These are phyloP conservation scores for Drosophila prostipennis DNA, from an alignment of 2,888 invertebrate genomes.

Conservation along the genomic window DNA sequence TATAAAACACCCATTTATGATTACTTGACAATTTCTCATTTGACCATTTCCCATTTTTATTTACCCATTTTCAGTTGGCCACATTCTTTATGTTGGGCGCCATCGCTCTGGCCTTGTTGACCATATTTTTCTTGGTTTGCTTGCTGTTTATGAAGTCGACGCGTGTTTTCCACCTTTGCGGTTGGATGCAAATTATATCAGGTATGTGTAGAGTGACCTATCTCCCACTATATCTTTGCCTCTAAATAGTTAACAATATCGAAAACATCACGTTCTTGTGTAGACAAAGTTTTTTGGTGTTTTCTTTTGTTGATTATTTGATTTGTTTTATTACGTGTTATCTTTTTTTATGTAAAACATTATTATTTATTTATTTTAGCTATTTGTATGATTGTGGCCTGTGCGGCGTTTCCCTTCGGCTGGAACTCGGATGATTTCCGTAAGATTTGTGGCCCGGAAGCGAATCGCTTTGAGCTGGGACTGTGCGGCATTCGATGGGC, in stretches of 20 bases:
- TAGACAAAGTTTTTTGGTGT: conserved; percentile 10
- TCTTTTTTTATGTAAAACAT: not conserved
- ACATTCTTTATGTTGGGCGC: conserved; percentile 95
- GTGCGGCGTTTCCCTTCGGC: conserved; percentile 94
- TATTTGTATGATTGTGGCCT: conserved; percentile 93
- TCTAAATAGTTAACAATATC: not conserved
- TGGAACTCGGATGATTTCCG: conserved; percentile 94
- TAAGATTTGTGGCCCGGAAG: conserved; percentile 93
- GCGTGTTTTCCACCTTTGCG: conserved; percentile 96
- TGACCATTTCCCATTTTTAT: conserved; percentile 3
- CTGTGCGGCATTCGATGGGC: conserved; percentile 97
- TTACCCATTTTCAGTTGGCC: conserved; percentile 86
- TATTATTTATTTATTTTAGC: conserved; percentile 86
- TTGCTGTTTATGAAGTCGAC: conserved; percentile 97
- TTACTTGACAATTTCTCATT: not conserved
- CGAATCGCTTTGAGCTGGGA: conserved; percentile 91
- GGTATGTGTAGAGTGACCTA: conserved; percentile 88
- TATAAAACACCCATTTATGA: not conserved
- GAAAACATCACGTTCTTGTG: conserved; percentile 31
- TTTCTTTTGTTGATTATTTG: conserved; percentile 37
- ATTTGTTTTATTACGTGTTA: conserved; percentile 36
- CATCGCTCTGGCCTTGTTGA: conserved; percentile 92
- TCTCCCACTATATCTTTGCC: not conserved
- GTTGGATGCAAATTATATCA: conserved; percentile 97
- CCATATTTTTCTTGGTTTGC: conserved; percentile 94